Conservation (phyloP, 1,140 invertebrate species). For the Aphelinus certus region DNA sequence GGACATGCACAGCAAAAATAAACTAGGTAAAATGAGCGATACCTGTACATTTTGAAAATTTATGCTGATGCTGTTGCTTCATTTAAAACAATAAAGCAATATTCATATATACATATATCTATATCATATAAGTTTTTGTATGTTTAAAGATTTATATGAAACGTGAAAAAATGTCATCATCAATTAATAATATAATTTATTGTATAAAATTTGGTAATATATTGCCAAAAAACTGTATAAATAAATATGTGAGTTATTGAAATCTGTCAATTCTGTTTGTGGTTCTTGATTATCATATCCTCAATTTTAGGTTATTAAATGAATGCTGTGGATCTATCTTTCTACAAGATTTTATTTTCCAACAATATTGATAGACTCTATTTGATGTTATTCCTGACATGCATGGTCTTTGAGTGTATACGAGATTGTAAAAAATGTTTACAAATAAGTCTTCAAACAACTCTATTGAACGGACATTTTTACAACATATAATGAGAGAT, state of each 20-base stretch:
- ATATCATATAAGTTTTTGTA: slow-evolving; percentile 4
- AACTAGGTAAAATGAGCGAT: slow-evolving; percentile 31
- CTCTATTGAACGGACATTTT: too few species aligned
- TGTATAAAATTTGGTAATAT: slow-evolving; percentile 34
- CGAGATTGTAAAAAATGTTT: too few species aligned
- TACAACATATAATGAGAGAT: too few species aligned
- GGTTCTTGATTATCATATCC: too few species aligned
- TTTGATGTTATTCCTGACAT: slow-evolving; percentile 10
- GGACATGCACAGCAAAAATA: slow-evolving; percentile 27
- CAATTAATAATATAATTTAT: slow-evolving; percentile 39
- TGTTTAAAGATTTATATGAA: slow-evolving; percentile 47
- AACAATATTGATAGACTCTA: slow-evolving; percentile 50
- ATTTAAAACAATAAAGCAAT: slow-evolving; percentile 30
- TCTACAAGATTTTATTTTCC: slow-evolving; percentile 51
- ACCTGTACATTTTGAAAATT: slow-evolving; percentile 38
- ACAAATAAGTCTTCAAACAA: too few species aligned
- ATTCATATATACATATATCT: neutral
- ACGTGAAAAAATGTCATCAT: slow-evolving; percentile 37
- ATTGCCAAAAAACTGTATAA: slow-evolving; percentile 36
- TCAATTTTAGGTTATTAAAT: neutral
- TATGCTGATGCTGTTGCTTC: slow-evolving; percentile 29
- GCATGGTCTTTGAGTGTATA: too few species aligned
- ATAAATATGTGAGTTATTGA: slow-evolving; percentile 36
- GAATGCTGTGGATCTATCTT: slow-evolving; percentile 26
- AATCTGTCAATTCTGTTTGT: neutral